Conservation (phyloP, 2,113 vertebrate species). For the Eonycteris spelaea region DNA sequence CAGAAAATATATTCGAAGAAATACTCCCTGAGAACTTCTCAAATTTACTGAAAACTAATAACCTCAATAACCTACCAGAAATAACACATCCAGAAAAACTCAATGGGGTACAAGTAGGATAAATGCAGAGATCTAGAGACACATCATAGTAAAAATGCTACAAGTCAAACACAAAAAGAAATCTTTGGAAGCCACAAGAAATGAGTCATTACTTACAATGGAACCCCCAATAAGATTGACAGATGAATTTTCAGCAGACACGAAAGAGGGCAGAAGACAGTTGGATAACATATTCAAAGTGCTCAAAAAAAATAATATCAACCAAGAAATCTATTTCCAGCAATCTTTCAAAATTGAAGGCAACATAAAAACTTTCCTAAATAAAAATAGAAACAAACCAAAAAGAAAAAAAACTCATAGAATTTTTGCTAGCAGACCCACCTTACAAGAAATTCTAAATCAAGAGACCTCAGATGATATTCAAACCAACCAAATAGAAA, state of each 20-base stretch:
- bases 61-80: background rate
- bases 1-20: background rate
- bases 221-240: background rate
- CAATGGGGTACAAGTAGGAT: background rate
- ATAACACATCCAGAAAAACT: background rate
- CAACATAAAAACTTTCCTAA: background rate
- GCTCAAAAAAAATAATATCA: background rate
- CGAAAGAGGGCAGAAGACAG: background rate
- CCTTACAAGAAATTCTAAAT: background rate
- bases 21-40: background rate
- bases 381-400: background rate
- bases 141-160: background rate
- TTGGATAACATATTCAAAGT: background rate
- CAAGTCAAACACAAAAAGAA: background rate
- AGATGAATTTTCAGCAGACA: background rate
- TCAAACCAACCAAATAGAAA: background rate
- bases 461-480: background rate
- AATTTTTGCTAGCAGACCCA: background rate
- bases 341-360: background rate
- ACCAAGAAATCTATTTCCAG: background rate
- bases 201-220: background rate
- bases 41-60: background rate
- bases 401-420: background rate
- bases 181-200: background rate
- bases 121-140: background rate